Evolutionary conservation across 2,888 invertebrate species (phyloP).

Genomic region (Ferdinandea cuprea): DNA sequence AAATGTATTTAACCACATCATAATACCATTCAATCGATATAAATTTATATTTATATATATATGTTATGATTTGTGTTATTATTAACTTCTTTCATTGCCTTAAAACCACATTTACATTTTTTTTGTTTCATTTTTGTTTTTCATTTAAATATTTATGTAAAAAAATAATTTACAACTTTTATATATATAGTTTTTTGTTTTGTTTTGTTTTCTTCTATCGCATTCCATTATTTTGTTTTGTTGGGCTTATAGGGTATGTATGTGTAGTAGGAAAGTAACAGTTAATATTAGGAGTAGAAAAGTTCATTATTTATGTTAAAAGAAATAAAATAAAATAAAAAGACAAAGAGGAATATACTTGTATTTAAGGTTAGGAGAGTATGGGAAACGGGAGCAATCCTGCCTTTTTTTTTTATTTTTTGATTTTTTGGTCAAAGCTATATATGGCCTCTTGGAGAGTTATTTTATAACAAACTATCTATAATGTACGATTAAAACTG

Average conservation of each 20-base stretch:
- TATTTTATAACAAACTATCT: neutral
- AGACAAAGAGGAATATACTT: no score
- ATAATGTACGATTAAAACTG: neutral
- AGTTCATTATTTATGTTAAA: constrained; percentile 27
- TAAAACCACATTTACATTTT: constrained; percentile 66
- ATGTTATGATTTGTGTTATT: constrained; percentile 18
- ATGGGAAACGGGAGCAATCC: constrained; percentile 21
- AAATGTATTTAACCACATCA: constrained; percentile 65
- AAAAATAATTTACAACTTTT: constrained; percentile 74
- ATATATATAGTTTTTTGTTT: neutral
- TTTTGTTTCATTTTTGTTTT: constrained; percentile 45
- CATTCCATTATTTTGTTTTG: constrained; percentile 36
- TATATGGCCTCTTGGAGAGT: constrained; percentile 16
- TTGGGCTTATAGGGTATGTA: constrained; percentile 47
- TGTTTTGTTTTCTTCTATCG: constrained; percentile 47
- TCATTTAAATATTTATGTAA: constrained; percentile 72
- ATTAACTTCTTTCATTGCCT: constrained; percentile 54
- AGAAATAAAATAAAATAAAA: no score
- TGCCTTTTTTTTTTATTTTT: constrained; percentile 25
- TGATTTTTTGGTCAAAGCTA: constrained; percentile 36
- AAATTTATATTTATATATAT: constrained; percentile 32
- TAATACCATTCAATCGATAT: constrained; percentile 71
- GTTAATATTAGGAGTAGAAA: constrained; percentile 61
- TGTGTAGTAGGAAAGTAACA: constrained; percentile 27
- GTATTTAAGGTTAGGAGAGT: constrained; percentile 16